Evolutionary conservation across 2,888 invertebrate genomes (phyloP), one percentile per base, ranked within the genome.

Genomic region (Drosophila longiperda): DNA sequence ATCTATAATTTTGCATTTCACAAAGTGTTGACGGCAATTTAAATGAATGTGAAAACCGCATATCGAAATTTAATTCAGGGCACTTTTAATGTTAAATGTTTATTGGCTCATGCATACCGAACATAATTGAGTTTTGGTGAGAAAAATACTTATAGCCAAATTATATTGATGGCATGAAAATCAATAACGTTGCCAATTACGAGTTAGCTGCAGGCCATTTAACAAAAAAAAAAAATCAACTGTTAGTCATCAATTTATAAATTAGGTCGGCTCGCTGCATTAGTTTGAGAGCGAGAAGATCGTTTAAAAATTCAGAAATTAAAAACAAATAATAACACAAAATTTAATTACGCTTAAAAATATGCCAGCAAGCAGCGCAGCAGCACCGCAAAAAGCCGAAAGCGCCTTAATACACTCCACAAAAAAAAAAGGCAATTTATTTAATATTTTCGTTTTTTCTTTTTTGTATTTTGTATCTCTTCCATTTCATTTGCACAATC

Each of bases 231-330:
- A 20, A 49, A 40, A 33, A 9, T 23, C 7, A n/a, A 60, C 9
- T 42, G 32, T 49, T 38, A 53, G 32, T 40, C 23, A 12, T 48
- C 23, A 54, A 33, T 36, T 55, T 40, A 40, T 26, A 57, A 68
- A 63, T 68, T 68, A 45, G 45, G 26, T 6, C 45, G n/a, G 17
- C 2, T 26, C 12, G 11, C 26, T 12, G 57, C 45, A 53, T 61
- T 66, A 53, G 45, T 45, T 62, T 29, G 23, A 6, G 1, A 34
- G 49, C 36, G 29, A 36, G 57, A 40, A 15, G 23, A 12, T 67
- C 82, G 74, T 73, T 82, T 84, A 82, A 84, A 81, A 87, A 64
- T 72, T 72, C 54, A 53, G 53, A 84, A 84, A 87, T 82, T 84
- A 72, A 87, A 87, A 87, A 20, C 87, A 87, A 87, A 87, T 76